Evolutionary conservation across 2,113 vertebrate species (phyloP), one percentile per base, ranked within the genome.

Genomic region (Oreocharis arfaki): DNA sequence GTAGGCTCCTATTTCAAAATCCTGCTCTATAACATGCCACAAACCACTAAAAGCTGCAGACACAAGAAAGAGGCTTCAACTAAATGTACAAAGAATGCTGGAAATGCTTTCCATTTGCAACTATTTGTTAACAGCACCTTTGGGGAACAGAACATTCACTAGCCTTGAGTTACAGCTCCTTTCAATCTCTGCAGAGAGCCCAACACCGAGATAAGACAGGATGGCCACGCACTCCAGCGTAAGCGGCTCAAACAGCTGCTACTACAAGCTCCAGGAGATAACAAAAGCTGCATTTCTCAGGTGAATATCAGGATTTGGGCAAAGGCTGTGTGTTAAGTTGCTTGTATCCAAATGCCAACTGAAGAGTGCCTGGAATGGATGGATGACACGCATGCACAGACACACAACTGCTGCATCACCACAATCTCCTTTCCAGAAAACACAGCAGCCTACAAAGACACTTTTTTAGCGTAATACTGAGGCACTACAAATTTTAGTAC

Each of bases 91-190:
- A 87, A 80, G 87, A 92, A 94, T 39, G 63, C 50, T 89, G 78
- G 53, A 82, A 95, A 95, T 8, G 15, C 83, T 70, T 90, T 80
- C 77, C 68, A 87, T 94, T 81, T 89, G 60, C 81, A 84, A 73
- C 67, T 90, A 50, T 68, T 70, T 75, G 80, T 93, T 93, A 94
- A 87, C 80, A 79, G 11, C 60, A 60, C 50, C 79, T 90, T 82
- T 80, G 61, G 85, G 81, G 88, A 90, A 70, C 74, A 87, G 71
- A 90, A 70, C 37, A 74, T 76, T 59, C 56, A 18, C 77, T 39
- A 76, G 84, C 90, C 94, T 91, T 69, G 90, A 88, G 83, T 94
- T 93, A 87, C 76, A 88, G 74, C 90, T 88, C 81, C 90, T 89
- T 68, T 87, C 86, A 50, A 65, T 41, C 83, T 76, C 41, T 56